Percentiles rank a stretch among this genome's conserved stretches.
Evolutionary conservation across 2,797 vertebrate genomes (phyloP).

Genomic region (Pelodytes ibericus): DNA sequence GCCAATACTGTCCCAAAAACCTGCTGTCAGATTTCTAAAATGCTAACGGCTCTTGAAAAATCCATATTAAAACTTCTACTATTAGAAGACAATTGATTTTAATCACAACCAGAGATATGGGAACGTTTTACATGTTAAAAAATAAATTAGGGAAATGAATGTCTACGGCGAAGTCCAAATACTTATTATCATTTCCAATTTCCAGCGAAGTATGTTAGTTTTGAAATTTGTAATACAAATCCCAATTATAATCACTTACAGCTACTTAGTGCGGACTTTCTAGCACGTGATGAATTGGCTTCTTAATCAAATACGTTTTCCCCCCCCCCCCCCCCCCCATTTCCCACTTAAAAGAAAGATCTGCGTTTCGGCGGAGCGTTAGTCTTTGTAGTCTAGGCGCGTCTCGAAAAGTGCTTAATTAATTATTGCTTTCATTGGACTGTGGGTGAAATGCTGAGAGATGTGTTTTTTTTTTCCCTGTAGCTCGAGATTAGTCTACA

Average conservation of each 20-base stretch:
- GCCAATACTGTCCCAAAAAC: too few species aligned
- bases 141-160: too few species aligned
- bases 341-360: background rate
- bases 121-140: too few species aligned
- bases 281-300: background rate
- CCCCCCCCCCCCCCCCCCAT: too few species aligned
- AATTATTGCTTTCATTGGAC: slow-evolving; percentile 57
- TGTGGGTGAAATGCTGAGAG: slow-evolving; percentile 49
- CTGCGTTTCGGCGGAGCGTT: background rate
- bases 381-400: slow-evolving; percentile 30
- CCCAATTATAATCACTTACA: background rate
- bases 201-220: too few species aligned
- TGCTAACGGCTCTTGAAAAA: too few species aligned
- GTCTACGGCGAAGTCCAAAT: too few species aligned
- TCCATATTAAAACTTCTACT: too few species aligned
- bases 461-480: slow-evolving; percentile 27
- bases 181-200: too few species aligned
- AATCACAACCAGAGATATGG: too few species aligned
- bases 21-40: too few species aligned
- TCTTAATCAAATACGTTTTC: background rate
- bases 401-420: slow-evolving; percentile 59
- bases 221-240: background rate
- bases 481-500: slow-evolving; percentile 26
- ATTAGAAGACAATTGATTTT: too few species aligned
- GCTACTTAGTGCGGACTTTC: background rate